These are phyloP conservation scores for Diprion similis DNA, from an alignment of 1,140 invertebrate species.

Conservation along the genomic window DNA sequence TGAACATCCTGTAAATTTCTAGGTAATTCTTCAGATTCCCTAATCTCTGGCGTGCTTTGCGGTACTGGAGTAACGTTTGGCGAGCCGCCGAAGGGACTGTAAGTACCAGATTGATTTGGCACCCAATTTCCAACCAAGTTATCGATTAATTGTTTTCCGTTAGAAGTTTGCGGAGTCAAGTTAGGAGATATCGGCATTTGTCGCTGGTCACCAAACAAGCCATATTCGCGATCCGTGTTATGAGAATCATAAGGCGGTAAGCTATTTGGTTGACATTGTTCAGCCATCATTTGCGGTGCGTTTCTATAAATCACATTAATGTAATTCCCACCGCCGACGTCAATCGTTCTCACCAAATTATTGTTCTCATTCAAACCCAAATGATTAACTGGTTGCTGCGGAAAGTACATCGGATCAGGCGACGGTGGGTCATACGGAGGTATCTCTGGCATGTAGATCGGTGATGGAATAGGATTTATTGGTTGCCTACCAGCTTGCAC, in stretches of 20 bases:
- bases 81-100: conserved; percentile 76
- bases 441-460: conserved; percentile 51
- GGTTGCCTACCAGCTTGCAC: conserved; percentile 44
- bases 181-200: conserved; percentile 42
- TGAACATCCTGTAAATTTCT: conserved; percentile 35
- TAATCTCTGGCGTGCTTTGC: conserved; percentile 13
- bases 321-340: conserved; percentile 60
- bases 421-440: conserved; percentile 39
- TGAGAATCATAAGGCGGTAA: conserved; percentile 46
- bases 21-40: conserved; percentile 37
- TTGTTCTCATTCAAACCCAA: conserved; percentile 56
- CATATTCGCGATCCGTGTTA: conserved; percentile 53
- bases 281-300: conserved; percentile 54
- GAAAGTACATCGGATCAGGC: conserved; percentile 51
- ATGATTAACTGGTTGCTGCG: conserved; percentile 50
- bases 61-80: conserved; percentile 52
- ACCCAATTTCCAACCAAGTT: conserved; percentile 84
- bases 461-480: conserved; percentile 45
- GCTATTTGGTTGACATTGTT: conserved; percentile 48
- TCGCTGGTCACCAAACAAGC: conserved; percentile 49
- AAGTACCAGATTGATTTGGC: conserved; percentile 81
- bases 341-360: conserved; percentile 58
- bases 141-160: conserved; percentile 68
- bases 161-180: conserved; percentile 42
- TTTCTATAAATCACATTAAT: conserved; percentile 60